Conservation (phyloP, 1,140 invertebrate species). For the Dendrolimus punctatus region DNA sequence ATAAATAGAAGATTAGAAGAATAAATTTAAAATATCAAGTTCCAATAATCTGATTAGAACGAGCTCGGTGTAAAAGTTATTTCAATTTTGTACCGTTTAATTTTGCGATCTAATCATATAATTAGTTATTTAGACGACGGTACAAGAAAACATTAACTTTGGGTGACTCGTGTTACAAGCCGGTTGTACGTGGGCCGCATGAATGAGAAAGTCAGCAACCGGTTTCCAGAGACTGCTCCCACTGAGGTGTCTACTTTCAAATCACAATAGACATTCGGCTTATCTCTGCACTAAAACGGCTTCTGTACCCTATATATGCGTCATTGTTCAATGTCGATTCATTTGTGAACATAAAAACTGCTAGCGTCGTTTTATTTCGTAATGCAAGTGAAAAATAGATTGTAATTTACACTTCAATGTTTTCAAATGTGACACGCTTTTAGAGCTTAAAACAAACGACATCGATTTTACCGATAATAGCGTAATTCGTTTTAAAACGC, state of each 20-base stretch:
- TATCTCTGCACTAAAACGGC: conserved; percentile 37
- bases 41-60: too few species aligned
- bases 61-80: neutral
- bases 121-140: conserved; percentile 5
- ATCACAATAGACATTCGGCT: conserved; percentile 58
- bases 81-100: neutral
- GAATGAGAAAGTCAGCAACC: conserved; percentile 65
- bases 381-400: too few species aligned
- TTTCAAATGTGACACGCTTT: neutral
- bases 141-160: conserved; percentile 19
- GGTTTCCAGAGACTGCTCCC: conserved; percentile 40
- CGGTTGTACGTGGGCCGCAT: conserved; percentile 40
- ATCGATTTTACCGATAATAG: neutral
- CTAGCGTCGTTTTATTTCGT: too few species aligned
- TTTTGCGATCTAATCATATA: conserved; percentile 7
- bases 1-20: neutral
- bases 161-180: conserved; percentile 18
- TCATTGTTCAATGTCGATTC: neutral
- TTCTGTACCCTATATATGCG: conserved; percentile 25
- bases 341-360: too few species aligned
- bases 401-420: too few species aligned
- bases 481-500: too few species aligned
- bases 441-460: neutral
- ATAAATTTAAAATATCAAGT: too few species aligned
- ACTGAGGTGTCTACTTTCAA: conserved; percentile 63